These are phyloP conservation scores for Menura novaehollandiae DNA, from an alignment of 2,113 vertebrate genomes.

Conservation along the genomic window DNA sequence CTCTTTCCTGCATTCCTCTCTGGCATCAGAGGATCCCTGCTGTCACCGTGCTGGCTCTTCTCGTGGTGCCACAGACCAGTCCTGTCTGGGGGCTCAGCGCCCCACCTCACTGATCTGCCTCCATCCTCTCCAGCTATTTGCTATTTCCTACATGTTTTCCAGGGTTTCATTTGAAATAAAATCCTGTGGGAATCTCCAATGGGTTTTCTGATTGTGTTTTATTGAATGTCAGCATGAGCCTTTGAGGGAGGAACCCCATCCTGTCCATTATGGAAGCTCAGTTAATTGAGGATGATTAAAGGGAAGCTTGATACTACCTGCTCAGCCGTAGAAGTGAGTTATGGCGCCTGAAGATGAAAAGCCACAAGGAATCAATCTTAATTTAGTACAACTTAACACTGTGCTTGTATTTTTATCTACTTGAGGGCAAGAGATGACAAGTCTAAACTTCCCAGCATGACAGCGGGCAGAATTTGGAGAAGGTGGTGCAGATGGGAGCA, in stretches of 20 bases:
- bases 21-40: background rate
- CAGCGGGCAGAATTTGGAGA: background rate
- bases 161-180: background rate
- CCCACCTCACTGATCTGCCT: background rate
- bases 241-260: background rate
- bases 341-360: background rate
- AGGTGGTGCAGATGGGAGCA: background rate
- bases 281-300: conserved; percentile 3
- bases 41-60: background rate
- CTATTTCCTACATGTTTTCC: background rate
- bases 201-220: background rate
- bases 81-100: background rate
- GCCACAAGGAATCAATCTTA: background rate
- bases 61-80: background rate
- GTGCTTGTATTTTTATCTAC: background rate
- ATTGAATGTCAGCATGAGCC: background rate
- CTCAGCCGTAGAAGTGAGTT: background rate
- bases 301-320: background rate
- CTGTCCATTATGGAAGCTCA: background rate
- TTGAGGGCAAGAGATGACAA: background rate
- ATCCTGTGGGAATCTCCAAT: background rate
- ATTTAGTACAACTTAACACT: background rate
- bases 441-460: background rate
- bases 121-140: background rate
- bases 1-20: background rate